phyloP scores from a whole-genome alignment of 2,113 vertebrate genomes.

The Chloroceryle aenea region DNA sequence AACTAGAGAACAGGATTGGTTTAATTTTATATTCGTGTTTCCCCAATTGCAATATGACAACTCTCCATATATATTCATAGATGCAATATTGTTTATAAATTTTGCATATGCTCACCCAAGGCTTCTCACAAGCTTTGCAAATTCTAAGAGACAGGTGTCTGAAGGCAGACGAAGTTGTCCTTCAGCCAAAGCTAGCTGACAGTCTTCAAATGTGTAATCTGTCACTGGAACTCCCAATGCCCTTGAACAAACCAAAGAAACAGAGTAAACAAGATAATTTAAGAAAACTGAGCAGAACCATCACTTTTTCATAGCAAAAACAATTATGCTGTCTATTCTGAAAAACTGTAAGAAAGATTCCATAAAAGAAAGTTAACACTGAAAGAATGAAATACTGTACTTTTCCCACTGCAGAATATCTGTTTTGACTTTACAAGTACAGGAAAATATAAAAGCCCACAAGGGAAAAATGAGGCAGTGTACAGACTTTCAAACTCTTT shows the following conservation, averaged over 20 bases:
- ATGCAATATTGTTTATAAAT: neutral
- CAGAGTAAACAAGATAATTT: neutral
- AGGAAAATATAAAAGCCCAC: neutral
- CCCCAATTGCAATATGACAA: neutral
- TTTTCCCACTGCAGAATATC: neutral
- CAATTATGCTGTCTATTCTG: neutral
- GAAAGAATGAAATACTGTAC: neutral
- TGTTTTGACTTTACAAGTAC: neutral
- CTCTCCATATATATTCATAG: neutral
- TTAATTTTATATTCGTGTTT: neutral
- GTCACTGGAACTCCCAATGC: conserved; percentile 91
- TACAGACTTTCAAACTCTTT: neutral
- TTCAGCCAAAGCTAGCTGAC: conserved; percentile 94
- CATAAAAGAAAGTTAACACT: neutral
- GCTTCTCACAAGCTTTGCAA: conserved; percentile 91
- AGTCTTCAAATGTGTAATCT: conserved; percentile 97
- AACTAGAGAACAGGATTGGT: neutral
- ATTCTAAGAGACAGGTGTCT: conserved; percentile 92
- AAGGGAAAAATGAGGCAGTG: neutral
- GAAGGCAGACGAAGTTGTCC: conserved; percentile 92
- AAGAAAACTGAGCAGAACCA: neutral
- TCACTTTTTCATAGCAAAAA: neutral
- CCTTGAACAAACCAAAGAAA: conserved; percentile 72
- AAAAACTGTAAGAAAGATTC: neutral
- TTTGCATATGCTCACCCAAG: conserved; percentile 84